Evolutionary conservation across 2,797 vertebrate genomes (phyloP).

Genomic region (Falco naumanni): DNA sequence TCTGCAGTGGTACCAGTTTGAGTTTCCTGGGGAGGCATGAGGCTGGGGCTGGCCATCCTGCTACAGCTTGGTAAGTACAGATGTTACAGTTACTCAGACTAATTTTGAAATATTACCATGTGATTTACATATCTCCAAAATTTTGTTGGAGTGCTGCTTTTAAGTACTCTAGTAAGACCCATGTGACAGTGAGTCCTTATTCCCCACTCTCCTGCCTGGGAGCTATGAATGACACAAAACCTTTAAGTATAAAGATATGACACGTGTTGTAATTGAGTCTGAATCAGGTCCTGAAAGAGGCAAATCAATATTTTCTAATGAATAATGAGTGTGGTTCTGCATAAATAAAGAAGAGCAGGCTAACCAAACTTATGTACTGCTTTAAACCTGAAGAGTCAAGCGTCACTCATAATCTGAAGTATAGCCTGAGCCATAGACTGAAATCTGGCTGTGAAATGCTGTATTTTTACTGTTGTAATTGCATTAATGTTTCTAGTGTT

Average conservation of each 20-base stretch:
- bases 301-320: neutral
- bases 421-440: neutral
- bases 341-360: neutral
- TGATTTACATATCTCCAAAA: constrained; percentile 1
- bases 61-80: constrained; percentile 70
- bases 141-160: neutral
- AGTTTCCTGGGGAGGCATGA: constrained; percentile 51
- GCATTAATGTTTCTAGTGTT: neutral
- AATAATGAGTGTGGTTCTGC: neutral
- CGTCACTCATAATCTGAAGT: neutral
- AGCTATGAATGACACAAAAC: neutral
- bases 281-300: neutral
- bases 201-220: neutral
- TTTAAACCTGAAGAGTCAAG: neutral
- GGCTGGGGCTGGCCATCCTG: constrained; percentile 48
- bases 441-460: neutral
- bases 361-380: neutral
- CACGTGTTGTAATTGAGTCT: neutral
- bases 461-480: neutral
- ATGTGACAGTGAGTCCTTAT: neutral
- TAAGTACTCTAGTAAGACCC: neutral
- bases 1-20: constrained; percentile 12
- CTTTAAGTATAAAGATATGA: neutral
- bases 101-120: neutral
- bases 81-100: neutral